A percentile compares a stretch with the other conserved stretches of the same genome.
Conservation (phyloP, 2,888 invertebrate species). For the Sturmia bella region DNA sequence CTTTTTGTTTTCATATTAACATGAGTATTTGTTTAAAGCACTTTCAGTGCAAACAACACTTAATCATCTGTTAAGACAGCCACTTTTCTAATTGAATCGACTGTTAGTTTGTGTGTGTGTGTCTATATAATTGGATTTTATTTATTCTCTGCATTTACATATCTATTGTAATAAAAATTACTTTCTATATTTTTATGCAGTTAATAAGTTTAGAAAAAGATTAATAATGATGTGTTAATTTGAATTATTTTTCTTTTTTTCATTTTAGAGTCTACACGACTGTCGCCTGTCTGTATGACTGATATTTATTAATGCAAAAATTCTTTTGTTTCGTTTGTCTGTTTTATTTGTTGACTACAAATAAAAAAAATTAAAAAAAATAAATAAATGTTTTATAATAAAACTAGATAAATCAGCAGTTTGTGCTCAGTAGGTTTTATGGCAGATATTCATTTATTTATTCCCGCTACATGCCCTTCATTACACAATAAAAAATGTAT, state of each 20-base stretch:
- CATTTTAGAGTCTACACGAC: constrained; percentile 2
- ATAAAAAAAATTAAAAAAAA: constrained; percentile 26
- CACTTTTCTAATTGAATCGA: constrained; percentile 4
- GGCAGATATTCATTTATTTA: constrained; percentile 13
- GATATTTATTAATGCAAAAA: constrained; percentile 49
- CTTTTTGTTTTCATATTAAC: constrained; percentile 22
- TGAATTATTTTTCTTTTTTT: constrained; percentile 23
- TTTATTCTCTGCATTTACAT: constrained; percentile 7
- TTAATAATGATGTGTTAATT: constrained; percentile 52
- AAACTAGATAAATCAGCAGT: constrained; percentile 59
- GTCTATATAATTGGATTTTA: not conserved
- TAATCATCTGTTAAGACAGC: constrained; percentile 29
- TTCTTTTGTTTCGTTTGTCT: constrained; percentile 40
- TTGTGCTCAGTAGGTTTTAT: constrained; percentile 1
- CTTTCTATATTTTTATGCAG: constrained; percentile 40
- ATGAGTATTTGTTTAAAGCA: constrained; percentile 25
- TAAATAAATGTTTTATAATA: constrained; percentile 28
- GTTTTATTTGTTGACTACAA: constrained; percentile 41
- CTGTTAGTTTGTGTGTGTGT: not conserved
- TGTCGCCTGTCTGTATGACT: constrained; percentile 19
- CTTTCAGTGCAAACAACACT: constrained; percentile 39
- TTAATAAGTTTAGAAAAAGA: constrained; percentile 49
- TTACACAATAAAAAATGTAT: constrained; percentile 36
- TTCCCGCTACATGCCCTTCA: constrained; percentile 61
- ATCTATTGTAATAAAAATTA: constrained; percentile 38